Percentiles rank a stretch among this genome's conserved stretches.
Conservation (phyloP, 2,888 invertebrate genomes). For the Girardia tigrina region DNA sequence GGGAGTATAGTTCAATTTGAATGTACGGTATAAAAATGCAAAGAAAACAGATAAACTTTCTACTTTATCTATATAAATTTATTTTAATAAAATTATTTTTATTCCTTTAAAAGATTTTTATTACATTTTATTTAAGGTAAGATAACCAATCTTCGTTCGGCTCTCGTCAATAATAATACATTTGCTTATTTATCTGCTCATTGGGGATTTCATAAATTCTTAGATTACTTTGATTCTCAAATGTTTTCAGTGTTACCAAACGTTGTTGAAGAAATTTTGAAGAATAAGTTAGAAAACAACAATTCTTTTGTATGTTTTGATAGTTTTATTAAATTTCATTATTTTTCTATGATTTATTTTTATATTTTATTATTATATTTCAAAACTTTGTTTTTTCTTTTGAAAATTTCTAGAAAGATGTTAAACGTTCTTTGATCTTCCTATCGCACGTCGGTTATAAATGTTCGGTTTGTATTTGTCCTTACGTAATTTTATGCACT, state of each 20-base stretch:
- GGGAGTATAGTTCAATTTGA: too few relatives aligned
- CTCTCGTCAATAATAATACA: conserved; percentile 37
- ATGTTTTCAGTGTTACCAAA: conserved; percentile 47
- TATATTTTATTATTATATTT: too few relatives aligned
- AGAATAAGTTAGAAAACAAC: background rate
- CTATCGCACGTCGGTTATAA: too few relatives aligned
- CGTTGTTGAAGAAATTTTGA: conserved; percentile 24
- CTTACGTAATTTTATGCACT: too few relatives aligned
- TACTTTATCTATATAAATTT: background rate
- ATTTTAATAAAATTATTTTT: conserved; percentile 13
- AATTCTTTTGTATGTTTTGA: background rate
- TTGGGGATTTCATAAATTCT: conserved; percentile 87
- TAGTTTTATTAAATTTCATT: too few relatives aligned
- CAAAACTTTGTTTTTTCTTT: too few relatives aligned
- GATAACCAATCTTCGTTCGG: conserved; percentile 37
- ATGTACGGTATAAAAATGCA: too few relatives aligned
- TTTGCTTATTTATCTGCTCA: conserved; percentile 49
- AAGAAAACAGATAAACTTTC: background rate
- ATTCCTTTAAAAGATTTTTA: too few relatives aligned
- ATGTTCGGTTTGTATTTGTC: too few relatives aligned
- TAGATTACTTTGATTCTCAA: conserved; percentile 56
- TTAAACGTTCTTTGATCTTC: too few relatives aligned
- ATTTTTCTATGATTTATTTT: too few relatives aligned
- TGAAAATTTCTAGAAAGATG: too few relatives aligned
- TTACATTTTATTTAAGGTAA: conserved; percentile 34